Base-by-base conservation (phyloP, 2,888 invertebrate genomes). In the Lacanobia wlatinum region DNA sequence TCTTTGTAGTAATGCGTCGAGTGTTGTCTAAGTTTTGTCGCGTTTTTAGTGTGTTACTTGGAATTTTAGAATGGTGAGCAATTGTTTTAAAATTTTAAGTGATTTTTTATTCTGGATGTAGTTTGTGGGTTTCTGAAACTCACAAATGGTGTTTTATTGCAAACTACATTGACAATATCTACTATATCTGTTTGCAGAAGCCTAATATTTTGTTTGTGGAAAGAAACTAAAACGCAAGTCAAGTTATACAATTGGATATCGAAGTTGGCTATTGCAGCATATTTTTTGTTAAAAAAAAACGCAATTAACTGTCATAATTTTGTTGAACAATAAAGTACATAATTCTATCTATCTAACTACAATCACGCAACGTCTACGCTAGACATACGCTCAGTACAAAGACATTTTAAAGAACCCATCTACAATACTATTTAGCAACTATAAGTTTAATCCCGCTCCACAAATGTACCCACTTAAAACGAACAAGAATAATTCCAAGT, bases 401-500 rank as follows among this genome's bases (percentile, higher is more conserved):
- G 43, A 55, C 12, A 8, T 9, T 40, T 38, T 21, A 14, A 59
- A 40, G 43, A 10, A 60, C 16, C 40, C 43, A 59, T 16, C 40
- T 16, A 40, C 59, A 3, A 21, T 40, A 21, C 40, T 16, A 21
- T 43, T 1, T 10, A 10, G 23, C 6, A 28, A 28, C 28, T 74
- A n/a, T 40, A 66, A 38, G 46, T 73, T 59, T 40, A 59, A 59
- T 59, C 46, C 46, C 50, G 10, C 58, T 58, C 10, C 28, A 53
- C 73, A 67, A n/a, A 76, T 59, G 76, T 40, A 76, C 28, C 48
- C 53, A 74, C 52, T 59, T 77, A 61, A 70, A 77, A 62, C 21
- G 70, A 70, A 68, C 68, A n/a, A 68, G 69, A 76, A 63, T 63
- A 70, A 52, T 77, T 77, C 18, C 56, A 75, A 63, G 70, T 70